Evolutionary conservation across 1,140 invertebrate species (phyloP).

Genomic region (Hylaeus anthracinus): DNA sequence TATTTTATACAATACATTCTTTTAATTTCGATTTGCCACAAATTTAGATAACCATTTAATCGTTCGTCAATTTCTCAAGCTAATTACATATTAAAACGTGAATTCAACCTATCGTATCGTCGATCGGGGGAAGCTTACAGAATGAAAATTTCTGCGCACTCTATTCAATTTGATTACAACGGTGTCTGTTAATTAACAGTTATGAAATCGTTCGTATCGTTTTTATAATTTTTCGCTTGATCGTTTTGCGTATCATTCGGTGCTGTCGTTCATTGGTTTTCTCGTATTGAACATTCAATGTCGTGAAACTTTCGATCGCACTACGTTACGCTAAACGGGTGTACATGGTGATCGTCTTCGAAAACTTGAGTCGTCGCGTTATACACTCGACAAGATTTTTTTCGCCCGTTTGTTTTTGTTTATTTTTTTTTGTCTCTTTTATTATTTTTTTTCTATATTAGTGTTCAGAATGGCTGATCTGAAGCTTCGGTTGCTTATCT

Average conservation of each 20-base stretch:
- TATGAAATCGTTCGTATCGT: not conserved
- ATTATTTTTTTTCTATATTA: constrained; percentile 7
- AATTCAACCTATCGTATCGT: constrained; percentile 28
- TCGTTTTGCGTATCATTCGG: not conserved
- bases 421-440: too few species aligned
- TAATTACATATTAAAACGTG: constrained; percentile 28
- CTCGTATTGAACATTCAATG: constrained; percentile 11
- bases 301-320: constrained; percentile 1
- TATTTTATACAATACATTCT: constrained; percentile 22
- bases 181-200: not conserved
- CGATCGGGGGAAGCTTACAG: constrained; percentile 11
- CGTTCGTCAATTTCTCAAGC: constrained; percentile 44
- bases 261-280: not conserved
- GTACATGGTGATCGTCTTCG: constrained; percentile 1
- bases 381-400: constrained; percentile 39
- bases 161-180: not conserved
- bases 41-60: constrained; percentile 56
- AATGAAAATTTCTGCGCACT: constrained; percentile 42
- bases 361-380: constrained; percentile 13
- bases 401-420: constrained; percentile 2
- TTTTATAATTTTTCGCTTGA: not conserved
- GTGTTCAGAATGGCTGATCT: constrained; percentile 17
- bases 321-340: constrained; percentile 24
- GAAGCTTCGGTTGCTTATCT: constrained; percentile 5
- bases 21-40: constrained; percentile 44